These are phyloP conservation scores for Enteromius argenteus DNA, from an alignment of 2,797 vertebrate genomes.

Conservation along the genomic window DNA sequence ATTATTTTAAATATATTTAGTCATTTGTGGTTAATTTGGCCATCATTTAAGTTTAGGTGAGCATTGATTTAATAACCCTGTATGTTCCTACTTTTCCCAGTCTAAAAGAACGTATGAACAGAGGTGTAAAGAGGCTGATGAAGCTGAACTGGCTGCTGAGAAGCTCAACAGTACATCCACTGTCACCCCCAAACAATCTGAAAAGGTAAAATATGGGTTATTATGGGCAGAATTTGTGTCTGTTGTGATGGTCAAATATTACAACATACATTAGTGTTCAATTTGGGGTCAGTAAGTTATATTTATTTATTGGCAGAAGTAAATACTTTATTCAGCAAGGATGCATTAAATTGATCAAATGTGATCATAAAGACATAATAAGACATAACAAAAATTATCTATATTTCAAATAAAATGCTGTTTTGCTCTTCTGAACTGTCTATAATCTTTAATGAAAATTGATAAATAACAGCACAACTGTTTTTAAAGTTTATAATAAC, in stretches of 20 bases:
- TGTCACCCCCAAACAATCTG: slow-evolving; percentile 86
- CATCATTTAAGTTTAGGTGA: background rate
- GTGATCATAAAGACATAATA: background rate
- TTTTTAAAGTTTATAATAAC: background rate
- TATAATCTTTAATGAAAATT: background rate
- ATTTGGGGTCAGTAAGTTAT: background rate
- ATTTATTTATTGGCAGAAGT: background rate
- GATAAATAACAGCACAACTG: background rate
- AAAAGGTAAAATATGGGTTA: slow-evolving; percentile 82
- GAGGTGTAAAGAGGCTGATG: slow-evolving; percentile 90
- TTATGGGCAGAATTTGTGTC: background rate
- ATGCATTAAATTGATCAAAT: background rate
- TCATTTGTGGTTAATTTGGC: background rate
- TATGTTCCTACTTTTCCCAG: slow-evolving; percentile 68
- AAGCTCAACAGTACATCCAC: slow-evolving; percentile 72
- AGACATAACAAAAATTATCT: background rate
- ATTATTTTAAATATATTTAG: background rate
- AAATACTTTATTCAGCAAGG: background rate
- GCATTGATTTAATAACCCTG: background rate
- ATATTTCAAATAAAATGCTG: background rate
- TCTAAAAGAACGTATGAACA: slow-evolving; percentile 90
- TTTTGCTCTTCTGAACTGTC: background rate
- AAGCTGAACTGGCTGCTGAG: slow-evolving; percentile 83
- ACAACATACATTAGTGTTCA: background rate
- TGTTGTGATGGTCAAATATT: background rate